These are phyloP conservation scores for Saccopteryx leptura DNA, from an alignment of 2,113 vertebrate species.

Conservation along the genomic window DNA sequence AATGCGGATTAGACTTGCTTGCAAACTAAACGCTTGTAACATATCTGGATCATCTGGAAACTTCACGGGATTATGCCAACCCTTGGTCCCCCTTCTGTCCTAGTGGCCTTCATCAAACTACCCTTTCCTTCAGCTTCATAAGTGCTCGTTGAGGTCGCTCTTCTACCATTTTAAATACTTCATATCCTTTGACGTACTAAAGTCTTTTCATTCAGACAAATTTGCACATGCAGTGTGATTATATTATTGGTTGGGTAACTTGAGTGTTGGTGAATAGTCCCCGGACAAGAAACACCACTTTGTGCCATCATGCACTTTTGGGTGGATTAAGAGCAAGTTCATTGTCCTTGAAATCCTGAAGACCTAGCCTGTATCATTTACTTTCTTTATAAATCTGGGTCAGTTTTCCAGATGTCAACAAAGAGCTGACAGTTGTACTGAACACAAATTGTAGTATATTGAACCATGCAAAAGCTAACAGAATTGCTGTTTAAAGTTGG, in stretches of 20 bases:
- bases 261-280: neutral
- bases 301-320: neutral
- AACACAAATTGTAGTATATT: neutral
- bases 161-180: neutral
- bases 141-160: neutral
- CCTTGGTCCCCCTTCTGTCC: too few relatives aligned
- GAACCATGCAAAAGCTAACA: neutral
- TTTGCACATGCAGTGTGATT: neutral
- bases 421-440: neutral
- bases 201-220: neutral
- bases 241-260: neutral
- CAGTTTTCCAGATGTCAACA: neutral
- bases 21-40: neutral
- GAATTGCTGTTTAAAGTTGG: neutral
- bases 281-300: neutral
- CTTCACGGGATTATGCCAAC: neutral
- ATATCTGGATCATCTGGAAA: neutral
- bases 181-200: neutral
- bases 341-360: neutral
- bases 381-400: constrained; percentile 1
- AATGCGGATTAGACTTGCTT: neutral
- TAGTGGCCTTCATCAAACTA: neutral
- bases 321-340: neutral
- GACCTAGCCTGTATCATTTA: neutral
- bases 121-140: neutral